Conservation (phyloP, 2,888 invertebrate genomes). For the Coelopa pilipes region DNA sequence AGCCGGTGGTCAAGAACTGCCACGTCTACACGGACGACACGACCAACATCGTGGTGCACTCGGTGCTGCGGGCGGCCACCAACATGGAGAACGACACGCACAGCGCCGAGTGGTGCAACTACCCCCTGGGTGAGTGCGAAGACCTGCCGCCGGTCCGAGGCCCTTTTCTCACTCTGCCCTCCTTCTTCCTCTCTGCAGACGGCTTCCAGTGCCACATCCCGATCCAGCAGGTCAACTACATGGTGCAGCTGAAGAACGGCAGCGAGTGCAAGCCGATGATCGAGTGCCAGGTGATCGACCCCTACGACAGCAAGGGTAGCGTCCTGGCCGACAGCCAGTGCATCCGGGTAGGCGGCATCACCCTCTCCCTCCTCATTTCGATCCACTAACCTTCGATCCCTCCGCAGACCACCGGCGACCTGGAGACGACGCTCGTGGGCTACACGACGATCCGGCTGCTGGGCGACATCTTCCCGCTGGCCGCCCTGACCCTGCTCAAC, state of each 20-base stretch:
- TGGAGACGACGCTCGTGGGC: constrained; percentile 75
- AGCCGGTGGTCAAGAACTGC: constrained; percentile 65
- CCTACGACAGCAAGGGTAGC: constrained; percentile 75
- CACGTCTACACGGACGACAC: constrained; percentile 73
- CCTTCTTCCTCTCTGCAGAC: constrained; percentile 56
- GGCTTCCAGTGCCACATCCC: constrained; percentile 75
- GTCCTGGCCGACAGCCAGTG: constrained; percentile 78
- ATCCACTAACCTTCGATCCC: neutral
- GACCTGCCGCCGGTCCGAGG: neutral
- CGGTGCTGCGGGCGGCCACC: constrained; percentile 69
- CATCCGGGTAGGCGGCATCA: constrained; percentile 60
- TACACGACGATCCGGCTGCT: constrained; percentile 77
- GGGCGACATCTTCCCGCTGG: constrained; percentile 81
- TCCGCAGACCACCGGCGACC: constrained; percentile 69
- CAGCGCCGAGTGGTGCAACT: constrained; percentile 74
- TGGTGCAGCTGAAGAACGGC: constrained; percentile 55
- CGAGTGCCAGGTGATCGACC: constrained; percentile 77
- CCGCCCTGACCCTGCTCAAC: constrained; percentile 76
- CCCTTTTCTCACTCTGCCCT: too few species aligned
- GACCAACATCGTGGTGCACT: constrained; percentile 68
- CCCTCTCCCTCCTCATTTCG: neutral
- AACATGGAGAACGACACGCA: constrained; percentile 64
- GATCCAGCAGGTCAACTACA: constrained; percentile 65
- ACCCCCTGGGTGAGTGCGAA: constrained; percentile 70
- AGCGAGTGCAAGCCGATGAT: constrained; percentile 73